Conservation (phyloP, 2,888 invertebrate species). For the Cheilosia urbana region DNA sequence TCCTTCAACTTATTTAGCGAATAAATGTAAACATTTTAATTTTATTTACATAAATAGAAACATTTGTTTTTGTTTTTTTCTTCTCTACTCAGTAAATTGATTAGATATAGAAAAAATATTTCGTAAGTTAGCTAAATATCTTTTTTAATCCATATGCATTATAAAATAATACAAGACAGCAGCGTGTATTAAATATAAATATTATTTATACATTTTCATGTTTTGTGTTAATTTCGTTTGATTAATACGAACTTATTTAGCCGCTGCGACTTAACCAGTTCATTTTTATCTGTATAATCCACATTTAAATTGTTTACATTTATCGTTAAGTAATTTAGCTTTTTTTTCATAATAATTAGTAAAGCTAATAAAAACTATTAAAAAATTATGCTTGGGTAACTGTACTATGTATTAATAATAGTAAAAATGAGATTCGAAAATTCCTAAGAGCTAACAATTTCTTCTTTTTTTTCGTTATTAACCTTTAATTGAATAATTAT, state of each 20-base stretch:
- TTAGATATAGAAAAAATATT: constrained; percentile 10
- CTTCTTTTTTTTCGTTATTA: constrained; percentile 58
- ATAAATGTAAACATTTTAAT: constrained; percentile 68
- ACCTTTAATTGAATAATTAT: constrained; percentile 37
- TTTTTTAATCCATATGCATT: not conserved
- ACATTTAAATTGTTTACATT: constrained; percentile 66
- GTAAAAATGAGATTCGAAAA: constrained; percentile 46
- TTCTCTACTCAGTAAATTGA: no score
- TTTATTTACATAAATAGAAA: constrained; percentile 4
- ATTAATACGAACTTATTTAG: constrained; percentile 8
- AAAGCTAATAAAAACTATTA: constrained; percentile 54
- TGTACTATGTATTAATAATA: constrained; percentile 12
- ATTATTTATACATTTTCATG: not conserved
- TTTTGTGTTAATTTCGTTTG: constrained; percentile 11
- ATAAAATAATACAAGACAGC: not conserved
- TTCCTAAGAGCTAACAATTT: constrained; percentile 64
- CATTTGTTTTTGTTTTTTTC: constrained; percentile 20
- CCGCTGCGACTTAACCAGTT: constrained; percentile 14
- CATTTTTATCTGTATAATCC: not conserved
- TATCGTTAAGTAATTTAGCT: constrained; percentile 61
- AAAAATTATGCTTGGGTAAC: constrained; percentile 52
- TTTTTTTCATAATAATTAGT: constrained; percentile 31
- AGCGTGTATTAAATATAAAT: not conserved
- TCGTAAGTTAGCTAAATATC: constrained; percentile 20
- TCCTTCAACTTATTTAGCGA: constrained; percentile 63